phyloP scores from a whole-genome alignment of 2,797 vertebrate genomes.

The Cuculus canorus region DNA sequence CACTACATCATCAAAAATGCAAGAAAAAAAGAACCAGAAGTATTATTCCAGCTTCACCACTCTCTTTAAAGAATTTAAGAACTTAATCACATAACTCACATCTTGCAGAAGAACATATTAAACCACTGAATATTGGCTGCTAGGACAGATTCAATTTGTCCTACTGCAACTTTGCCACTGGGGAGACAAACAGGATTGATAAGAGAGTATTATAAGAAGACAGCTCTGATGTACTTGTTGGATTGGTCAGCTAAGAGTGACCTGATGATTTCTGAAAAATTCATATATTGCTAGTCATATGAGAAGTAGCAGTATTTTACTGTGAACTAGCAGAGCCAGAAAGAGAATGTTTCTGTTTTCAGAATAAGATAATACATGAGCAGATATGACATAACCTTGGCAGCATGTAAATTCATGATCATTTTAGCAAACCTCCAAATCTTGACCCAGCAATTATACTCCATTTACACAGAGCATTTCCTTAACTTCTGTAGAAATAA shows the following conservation, averaged over 20 bases:
- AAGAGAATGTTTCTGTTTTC: not conserved
- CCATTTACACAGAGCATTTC: not conserved
- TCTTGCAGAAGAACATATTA: not conserved
- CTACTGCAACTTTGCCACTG: not conserved
- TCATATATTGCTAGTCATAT: not conserved
- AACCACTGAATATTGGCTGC: not conserved
- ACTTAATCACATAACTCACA: not conserved
- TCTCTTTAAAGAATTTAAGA: not conserved
- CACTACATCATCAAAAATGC: not conserved
- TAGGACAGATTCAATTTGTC: not conserved
- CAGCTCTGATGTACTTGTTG: rapidly evolving
- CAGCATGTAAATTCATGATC: not conserved
- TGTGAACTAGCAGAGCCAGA: not conserved
- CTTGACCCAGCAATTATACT: not conserved
- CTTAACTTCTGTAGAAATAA: not conserved
- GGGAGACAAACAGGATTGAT: not conserved
- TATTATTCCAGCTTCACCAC: not conserved
- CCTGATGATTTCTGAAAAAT: not conserved
- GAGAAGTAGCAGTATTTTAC: not conserved
- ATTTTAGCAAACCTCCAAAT: not conserved
- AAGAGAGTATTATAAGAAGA: not conserved
- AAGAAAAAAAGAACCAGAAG: not conserved
- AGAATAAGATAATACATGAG: not conserved
- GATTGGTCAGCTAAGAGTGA: not conserved
- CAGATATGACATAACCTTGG: not conserved